phyloP scores from a whole-genome alignment of 1,140 invertebrate species.

The Neodiprion lecontei region DNA sequence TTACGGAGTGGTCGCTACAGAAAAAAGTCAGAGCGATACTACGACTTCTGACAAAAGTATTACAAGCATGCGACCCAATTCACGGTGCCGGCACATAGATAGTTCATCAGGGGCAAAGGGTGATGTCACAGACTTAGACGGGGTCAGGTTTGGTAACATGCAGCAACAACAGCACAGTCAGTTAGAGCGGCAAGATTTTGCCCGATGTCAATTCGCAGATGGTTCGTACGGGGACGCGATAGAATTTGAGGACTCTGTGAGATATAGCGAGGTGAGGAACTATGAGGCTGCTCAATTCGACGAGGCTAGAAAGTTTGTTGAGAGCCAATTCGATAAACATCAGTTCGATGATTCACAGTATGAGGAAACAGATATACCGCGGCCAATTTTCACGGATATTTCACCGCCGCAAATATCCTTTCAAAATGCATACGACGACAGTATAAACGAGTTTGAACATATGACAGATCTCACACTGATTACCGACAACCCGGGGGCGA shows the following conservation, averaged over 20 bases:
- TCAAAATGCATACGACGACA: constrained; percentile 52
- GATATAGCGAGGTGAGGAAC: neutral
- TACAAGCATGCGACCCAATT: constrained; percentile 53
- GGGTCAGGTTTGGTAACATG: constrained; percentile 14
- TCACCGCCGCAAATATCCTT: constrained; percentile 47
- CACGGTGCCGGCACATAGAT: constrained; percentile 45
- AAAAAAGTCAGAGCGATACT: constrained; percentile 58
- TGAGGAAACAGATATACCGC: constrained; percentile 19
- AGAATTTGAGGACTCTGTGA: neutral
- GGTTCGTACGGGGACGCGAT: neutral
- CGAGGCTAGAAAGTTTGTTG: constrained; percentile 51
- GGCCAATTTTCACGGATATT: constrained; percentile 35
- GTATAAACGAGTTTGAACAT: constrained; percentile 41
- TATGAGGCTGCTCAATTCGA: constrained; percentile 30
- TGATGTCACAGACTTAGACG: constrained; percentile 34
- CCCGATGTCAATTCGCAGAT: neutral
- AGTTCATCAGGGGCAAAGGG: constrained; percentile 26
- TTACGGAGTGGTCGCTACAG: constrained; percentile 42
- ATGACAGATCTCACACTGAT: constrained; percentile 39
- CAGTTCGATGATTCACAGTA: constrained; percentile 32
- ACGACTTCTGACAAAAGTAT: constrained; percentile 56
- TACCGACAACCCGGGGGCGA: constrained; percentile 43
- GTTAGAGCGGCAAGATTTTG: neutral
- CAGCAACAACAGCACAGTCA: neutral
- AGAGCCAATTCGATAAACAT: constrained; percentile 51